phyloP scores from a whole-genome alignment of 2,888 invertebrate genomes.

The Tachina grossa region DNA sequence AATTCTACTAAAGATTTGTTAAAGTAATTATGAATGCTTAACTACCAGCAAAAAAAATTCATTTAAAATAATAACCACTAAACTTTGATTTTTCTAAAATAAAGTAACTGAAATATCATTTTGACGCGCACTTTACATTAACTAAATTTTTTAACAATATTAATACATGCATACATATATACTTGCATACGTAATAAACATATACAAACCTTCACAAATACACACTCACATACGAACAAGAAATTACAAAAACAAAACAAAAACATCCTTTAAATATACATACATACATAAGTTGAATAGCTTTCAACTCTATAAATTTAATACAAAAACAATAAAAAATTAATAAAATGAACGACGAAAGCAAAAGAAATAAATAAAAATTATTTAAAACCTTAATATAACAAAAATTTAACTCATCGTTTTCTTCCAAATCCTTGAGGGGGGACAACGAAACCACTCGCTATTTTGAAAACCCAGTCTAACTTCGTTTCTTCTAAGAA shows the following conservation, averaged over 20 bases:
- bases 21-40: no score
- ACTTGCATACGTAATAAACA: constrained; percentile 26
- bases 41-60: neutral
- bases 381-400: constrained; percentile 58
- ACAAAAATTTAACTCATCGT: constrained; percentile 57
- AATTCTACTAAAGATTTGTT: no score
- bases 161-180: constrained; percentile 12
- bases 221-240: constrained; percentile 39
- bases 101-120: neutral
- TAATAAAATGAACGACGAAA: constrained; percentile 9
- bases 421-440: constrained; percentile 53
- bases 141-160: constrained; percentile 18
- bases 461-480: neutral
- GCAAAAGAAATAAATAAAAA: constrained; percentile 49
- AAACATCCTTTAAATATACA: constrained; percentile 20
- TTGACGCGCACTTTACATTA: neutral
- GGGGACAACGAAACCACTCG: neutral
- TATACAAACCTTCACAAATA: neutral
- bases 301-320: constrained; percentile 40
- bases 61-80: neutral
- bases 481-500: constrained; percentile 7
- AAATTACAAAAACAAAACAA: constrained; percentile 28
- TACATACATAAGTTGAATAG: constrained; percentile 37
- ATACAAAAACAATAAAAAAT: constrained; percentile 10
- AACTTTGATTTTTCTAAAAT: no score